A percentile compares a stretch with the other conserved stretches of the same genome.
Conservation (phyloP, 2,888 invertebrate species). For the Scaptomyza flava region DNA sequence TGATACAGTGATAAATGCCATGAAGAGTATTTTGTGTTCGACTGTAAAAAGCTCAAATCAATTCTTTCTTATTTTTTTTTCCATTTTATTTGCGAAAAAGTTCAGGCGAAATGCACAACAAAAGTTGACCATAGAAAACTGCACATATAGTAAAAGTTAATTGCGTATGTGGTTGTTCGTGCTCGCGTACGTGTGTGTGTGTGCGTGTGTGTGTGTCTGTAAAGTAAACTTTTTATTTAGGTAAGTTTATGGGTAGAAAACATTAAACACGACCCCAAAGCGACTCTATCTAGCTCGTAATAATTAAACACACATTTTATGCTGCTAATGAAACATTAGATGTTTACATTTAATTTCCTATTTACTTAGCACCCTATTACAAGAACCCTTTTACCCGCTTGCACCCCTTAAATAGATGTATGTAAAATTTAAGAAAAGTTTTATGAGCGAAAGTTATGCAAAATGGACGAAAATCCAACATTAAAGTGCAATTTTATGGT, state of each 20-base stretch:
- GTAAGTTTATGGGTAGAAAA: constrained; percentile 72
- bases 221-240: constrained; percentile 73
- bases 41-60: background rate
- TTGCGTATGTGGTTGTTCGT: constrained; percentile 62
- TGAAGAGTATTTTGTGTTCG: constrained; percentile 40
- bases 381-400: background rate
- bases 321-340: constrained; percentile 79
- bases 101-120: constrained; percentile 74
- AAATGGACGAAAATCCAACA: constrained; percentile 25
- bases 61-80: constrained; percentile 24
- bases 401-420: background rate
- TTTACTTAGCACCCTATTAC: constrained; percentile 62
- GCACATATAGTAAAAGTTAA: constrained; percentile 73
- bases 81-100: constrained; percentile 73
- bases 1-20: background rate
- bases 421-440: constrained; percentile 9
- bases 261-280: constrained; percentile 46
- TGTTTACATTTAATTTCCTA: constrained; percentile 78
- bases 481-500: constrained; percentile 39
- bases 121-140: constrained; percentile 71
- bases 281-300: constrained; percentile 51
- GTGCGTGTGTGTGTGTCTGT: constrained; percentile 35
- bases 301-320: constrained; percentile 79
- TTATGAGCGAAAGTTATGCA: background rate
- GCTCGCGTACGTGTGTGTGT: constrained; percentile 21